Evolutionary conservation across 2,888 invertebrate species (phyloP).

Genomic region (Latrodectus elegans): DNA sequence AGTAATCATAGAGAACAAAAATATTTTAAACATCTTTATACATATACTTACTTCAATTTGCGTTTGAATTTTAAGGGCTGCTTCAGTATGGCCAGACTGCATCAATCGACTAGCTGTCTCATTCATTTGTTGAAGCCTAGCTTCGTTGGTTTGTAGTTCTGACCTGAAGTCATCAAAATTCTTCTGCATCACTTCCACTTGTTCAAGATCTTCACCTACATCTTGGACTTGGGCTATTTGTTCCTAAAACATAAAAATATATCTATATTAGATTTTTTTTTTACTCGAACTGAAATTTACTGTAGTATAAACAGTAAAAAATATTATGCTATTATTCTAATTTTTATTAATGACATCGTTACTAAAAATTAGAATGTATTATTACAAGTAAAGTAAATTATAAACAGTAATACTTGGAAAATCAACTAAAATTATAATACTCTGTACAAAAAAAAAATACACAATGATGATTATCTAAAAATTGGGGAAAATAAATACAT

Average conservation of each 20-base stretch:
- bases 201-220: constrained; percentile 97
- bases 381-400: no score
- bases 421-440: no score
- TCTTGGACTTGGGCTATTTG: constrained; percentile 97
- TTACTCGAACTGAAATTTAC: background rate
- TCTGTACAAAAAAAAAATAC: no score
- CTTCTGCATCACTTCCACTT: constrained; percentile 99
- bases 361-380: no score
- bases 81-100: constrained; percentile 97
- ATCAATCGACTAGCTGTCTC: constrained; percentile 98
- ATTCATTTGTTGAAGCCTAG: constrained; percentile 98
- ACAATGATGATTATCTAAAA: no score
- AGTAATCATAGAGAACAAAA: no score
- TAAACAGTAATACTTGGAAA: no score
- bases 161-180: constrained; percentile 99
- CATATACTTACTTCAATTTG: constrained; percentile 87
- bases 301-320: no score
- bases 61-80: constrained; percentile 97
- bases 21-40: no score
- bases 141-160: constrained; percentile 97
- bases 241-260: constrained; percentile 79
- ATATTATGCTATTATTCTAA: no score
- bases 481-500: no score
- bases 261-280: background rate
- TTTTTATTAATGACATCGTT: no score